A percentile compares a stretch with the other conserved stretches of the same genome.
Conservation (phyloP, 2,113 vertebrate species). For the Danio rerio region GRCz12tu NC_133180.1:38353001-38353500, state of each 20-base stretch:
- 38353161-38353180: background rate
- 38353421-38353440: background rate
- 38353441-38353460: background rate
- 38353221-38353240: background rate
- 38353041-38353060: background rate
- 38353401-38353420: background rate
- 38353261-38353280: background rate
- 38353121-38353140: background rate
- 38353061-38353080: background rate
- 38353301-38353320: background rate
- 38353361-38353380: background rate
- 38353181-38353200: constrained; percentile 3
- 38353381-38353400: background rate
- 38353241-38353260: background rate
- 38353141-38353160: background rate
- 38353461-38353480: constrained; percentile 3
- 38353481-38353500: background rate
- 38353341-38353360: constrained; percentile 2
- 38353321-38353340: constrained; percentile 14
- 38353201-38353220: background rate
- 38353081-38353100: background rate
- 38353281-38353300: background rate
- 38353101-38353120: background rate
- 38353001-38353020: too few relatives aligned
- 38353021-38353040: background rate